Percentiles rank a stretch among this genome's conserved stretches.
These are phyloP conservation scores for Azorinus chamasolen DNA, from an alignment of 2,888 invertebrate genomes.

Conservation along the genomic window DNA sequence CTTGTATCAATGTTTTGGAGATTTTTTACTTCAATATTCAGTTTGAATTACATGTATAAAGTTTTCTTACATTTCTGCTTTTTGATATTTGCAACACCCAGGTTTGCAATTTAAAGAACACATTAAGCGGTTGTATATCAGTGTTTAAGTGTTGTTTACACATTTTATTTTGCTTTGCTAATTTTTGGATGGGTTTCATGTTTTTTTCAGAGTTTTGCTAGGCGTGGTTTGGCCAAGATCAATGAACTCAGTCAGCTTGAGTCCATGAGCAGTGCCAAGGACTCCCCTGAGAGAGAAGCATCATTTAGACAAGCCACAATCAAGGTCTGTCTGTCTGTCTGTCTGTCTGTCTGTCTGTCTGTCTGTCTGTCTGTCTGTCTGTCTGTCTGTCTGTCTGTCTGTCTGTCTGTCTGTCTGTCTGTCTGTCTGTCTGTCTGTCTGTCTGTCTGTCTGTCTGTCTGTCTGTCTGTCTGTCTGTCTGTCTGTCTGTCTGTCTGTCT, in stretches of 20 bases:
- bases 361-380: slow-evolving; percentile 9
- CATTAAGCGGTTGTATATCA: too few relatives aligned
- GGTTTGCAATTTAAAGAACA: too few relatives aligned
- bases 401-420: slow-evolving; percentile 8
- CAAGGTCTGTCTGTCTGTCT: slow-evolving; percentile 74
- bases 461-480: slow-evolving; percentile 9
- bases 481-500: slow-evolving; percentile 7
- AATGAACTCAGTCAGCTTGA: slow-evolving; percentile 85
- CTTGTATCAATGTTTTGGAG: too few relatives aligned
- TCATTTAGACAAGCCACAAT: slow-evolving; percentile 85
- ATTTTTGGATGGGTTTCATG: too few relatives aligned
- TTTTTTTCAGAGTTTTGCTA: slow-evolving; percentile 83
- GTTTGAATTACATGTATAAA: too few relatives aligned
- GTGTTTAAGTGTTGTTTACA: too few relatives aligned
- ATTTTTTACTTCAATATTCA: too few relatives aligned
- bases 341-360: slow-evolving; percentile 9
- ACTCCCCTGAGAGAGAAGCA: slow-evolving; percentile 73
- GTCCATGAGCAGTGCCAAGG: slow-evolving; percentile 77
- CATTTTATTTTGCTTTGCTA: too few relatives aligned
- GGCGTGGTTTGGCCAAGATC: slow-evolving; percentile 84
- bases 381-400: slow-evolving; percentile 9
- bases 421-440: slow-evolving; percentile 12
- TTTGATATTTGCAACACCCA: too few relatives aligned
- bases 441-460: slow-evolving; percentile 14
- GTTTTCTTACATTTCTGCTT: too few relatives aligned